These are phyloP conservation scores for Drosophila equinoxialis DNA, from an alignment of 1,140 invertebrate species.

Conservation along the genomic window DNA sequence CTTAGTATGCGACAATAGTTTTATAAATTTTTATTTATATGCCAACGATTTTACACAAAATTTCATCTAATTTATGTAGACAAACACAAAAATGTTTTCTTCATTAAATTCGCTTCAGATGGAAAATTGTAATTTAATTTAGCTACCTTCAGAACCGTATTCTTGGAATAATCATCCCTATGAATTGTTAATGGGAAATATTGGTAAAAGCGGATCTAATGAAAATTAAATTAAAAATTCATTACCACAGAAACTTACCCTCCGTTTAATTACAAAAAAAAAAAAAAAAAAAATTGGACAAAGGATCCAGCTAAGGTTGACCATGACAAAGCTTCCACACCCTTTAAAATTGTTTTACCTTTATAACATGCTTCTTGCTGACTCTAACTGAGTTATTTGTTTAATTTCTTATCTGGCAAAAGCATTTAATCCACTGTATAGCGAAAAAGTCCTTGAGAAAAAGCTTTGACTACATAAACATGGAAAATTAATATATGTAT, in stretches of 20 bases:
- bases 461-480: too few species aligned
- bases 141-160: background rate
- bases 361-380: too few species aligned
- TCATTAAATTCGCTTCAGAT: background rate
- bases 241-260: slow-evolving; percentile 28
- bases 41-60: too few species aligned
- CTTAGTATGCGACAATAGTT: slow-evolving; percentile 1
- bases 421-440: too few species aligned
- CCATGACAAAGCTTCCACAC: too few species aligned
- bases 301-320: background rate
- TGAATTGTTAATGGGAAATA: background rate
- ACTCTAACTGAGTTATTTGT: too few species aligned
- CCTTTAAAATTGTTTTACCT: too few species aligned
- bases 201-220: background rate
- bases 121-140: slow-evolving; percentile 22
- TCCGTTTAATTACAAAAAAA: slow-evolving; percentile 13
- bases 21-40: slow-evolving; percentile 25
- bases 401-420: too few species aligned
- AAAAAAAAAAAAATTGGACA: background rate
- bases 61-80: too few species aligned
- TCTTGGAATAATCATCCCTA: background rate
- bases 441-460: too few species aligned
- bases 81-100: too few species aligned
- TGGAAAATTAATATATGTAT: too few species aligned
- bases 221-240: slow-evolving; percentile 22